Conservation (phyloP, 2,113 vertebrate species). For the Strix uralensis region DNA sequence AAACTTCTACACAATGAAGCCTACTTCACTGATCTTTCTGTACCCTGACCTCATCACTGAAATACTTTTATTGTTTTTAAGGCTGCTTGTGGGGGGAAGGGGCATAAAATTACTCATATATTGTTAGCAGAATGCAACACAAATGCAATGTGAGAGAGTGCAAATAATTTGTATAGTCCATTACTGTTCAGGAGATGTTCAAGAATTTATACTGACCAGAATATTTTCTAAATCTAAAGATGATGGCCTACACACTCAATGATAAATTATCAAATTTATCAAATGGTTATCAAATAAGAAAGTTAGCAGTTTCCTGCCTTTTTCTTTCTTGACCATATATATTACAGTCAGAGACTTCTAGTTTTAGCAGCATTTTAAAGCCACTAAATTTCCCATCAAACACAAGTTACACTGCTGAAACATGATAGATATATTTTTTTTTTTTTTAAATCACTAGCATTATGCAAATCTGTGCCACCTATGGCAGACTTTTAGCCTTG, state of each 20-base stretch:
- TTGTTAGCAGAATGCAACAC: neutral
- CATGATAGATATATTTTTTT: neutral
- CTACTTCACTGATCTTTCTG: neutral
- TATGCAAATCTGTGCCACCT: neutral
- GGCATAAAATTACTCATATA: neutral
- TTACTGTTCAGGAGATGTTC: neutral
- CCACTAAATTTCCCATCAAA: conserved; percentile 20
- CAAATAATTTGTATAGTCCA: neutral
- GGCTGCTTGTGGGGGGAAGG: neutral
- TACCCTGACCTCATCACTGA: neutral
- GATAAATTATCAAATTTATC: neutral
- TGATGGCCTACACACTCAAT: neutral
- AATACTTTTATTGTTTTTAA: neutral
- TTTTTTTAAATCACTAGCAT: neutral
- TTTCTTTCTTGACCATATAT: neutral
- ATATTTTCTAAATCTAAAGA: neutral
- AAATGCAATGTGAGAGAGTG: neutral
- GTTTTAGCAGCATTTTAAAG: conserved; percentile 20
- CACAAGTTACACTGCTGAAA: conserved; percentile 20
- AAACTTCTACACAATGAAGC: neutral
- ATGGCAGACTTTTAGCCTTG: neutral
- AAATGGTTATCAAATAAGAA: neutral
- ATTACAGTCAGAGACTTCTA: neutral
- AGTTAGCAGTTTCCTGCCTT: neutral
- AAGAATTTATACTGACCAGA: neutral